Evolutionary conservation across 2,113 vertebrate species (phyloP).

Genomic region (Emberiza fucata): DNA sequence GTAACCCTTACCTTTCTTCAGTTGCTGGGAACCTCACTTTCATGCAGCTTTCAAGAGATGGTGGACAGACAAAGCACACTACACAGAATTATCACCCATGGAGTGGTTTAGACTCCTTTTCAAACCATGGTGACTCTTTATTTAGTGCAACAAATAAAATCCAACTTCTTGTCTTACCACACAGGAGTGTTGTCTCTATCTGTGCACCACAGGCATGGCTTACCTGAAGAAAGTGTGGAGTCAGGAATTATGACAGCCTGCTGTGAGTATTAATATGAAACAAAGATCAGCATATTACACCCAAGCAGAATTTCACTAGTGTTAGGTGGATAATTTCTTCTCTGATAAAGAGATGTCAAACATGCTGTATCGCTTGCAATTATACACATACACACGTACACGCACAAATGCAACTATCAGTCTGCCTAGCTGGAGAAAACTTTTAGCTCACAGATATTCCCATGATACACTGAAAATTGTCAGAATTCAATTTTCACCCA

Average conservation of each 20-base stretch:
- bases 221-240: background rate
- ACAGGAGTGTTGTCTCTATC: background rate
- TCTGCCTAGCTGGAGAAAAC: background rate
- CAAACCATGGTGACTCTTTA: background rate
- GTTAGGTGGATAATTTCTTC: background rate
- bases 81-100: background rate
- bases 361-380: background rate
- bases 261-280: background rate
- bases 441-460: background rate
- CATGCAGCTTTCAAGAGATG: background rate
- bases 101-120: background rate
- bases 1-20: background rate
- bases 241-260: rapidly evolving
- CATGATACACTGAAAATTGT: background rate
- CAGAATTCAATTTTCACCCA: background rate
- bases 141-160: background rate
- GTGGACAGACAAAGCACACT: background rate
- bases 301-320: background rate
- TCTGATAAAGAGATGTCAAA: background rate
- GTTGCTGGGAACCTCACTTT: background rate
- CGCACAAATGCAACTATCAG: background rate
- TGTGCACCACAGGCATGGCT: background rate
- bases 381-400: rapidly evolving
- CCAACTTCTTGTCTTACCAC: background rate
- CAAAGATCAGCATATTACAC: background rate